phyloP scores from a whole-genome alignment of 1,140 invertebrate genomes.

The Ditylenchus dipsaci region DNA sequence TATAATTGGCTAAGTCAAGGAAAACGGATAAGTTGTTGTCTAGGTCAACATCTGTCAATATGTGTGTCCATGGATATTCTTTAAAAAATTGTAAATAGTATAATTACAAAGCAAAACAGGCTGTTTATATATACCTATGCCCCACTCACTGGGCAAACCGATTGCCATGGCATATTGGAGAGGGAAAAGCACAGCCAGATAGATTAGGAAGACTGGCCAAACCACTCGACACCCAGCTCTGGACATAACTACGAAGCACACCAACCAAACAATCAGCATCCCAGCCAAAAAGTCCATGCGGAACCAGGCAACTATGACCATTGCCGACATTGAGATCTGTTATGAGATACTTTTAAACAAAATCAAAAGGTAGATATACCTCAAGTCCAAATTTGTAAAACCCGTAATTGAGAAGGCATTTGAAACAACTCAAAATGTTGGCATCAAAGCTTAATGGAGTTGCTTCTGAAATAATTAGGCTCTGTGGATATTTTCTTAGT shows the following conservation, averaged over 20 bases:
- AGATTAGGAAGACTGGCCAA: conserved; percentile 80
- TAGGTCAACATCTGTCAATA: conserved; percentile 6
- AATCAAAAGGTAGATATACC: conserved; percentile 53
- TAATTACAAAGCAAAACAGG: too few species aligned
- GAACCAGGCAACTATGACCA: conserved; percentile 78
- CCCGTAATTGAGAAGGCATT: conserved; percentile 83
- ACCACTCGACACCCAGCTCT: conserved; percentile 69
- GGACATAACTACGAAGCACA: conserved; percentile 70
- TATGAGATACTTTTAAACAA: neutral
- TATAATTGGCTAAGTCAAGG: conserved; percentile 80
- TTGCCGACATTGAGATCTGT: conserved; percentile 72
- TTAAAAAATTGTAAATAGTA: conserved; percentile 31
- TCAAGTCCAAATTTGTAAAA: conserved; percentile 94
- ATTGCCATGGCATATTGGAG: conserved; percentile 81
- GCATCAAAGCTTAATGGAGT: conserved; percentile 73
- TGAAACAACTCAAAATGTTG: conserved; percentile 72
- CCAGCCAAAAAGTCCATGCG: conserved; percentile 84
- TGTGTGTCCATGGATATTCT: conserved; percentile 70
- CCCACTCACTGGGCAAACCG: conserved; percentile 73
- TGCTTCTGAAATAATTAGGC: conserved; percentile 59
- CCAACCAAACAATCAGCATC: conserved; percentile 78
- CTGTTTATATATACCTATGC: conserved; percentile 23
- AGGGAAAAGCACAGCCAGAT: conserved; percentile 74
- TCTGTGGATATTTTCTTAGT: too few species aligned
- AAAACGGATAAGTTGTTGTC: conserved; percentile 71